Evolutionary conservation across 2,888 invertebrate species (phyloP), one percentile per base, ranked within the genome.

Genomic region (Podabrus alpinus): DNA sequence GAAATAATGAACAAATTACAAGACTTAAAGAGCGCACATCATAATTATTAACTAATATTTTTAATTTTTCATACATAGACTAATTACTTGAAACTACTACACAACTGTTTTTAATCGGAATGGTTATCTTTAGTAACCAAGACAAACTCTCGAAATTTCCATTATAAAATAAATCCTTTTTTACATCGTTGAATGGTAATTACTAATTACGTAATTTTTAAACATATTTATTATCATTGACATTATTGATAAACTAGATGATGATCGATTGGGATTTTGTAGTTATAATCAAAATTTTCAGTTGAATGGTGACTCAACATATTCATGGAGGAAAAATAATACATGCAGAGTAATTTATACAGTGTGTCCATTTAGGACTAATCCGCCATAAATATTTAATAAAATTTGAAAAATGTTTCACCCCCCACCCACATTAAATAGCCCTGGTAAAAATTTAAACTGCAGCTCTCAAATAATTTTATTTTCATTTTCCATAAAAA

Each of bases 1-100:
- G 75, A 21, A 71, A 71, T 59, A 60, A 69, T 66, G 21, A 45
- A 75, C 64, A 16, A 68, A 69, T 69, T 60, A 72, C 9, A 61
- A 25, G 24, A 75, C 29, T 69, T 59, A 69, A 69, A 75, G 15
- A 60, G 45, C 69, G 69, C 72, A 72, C 75, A 72, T 68, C 9
- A n/a, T 45, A 45, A 45, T 45, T 45, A 45, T 45, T 45, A 45
- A 45, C n/a, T 45, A n/a, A 45, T 45, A 45, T 45, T 45, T n/a
- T 45, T 45, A 45, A 45, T 45, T 45, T 45, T 45, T 45, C 45
- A n/a, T 45, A 45, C 45, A 45, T 45, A n/a, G 9, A n/a, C 45
- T 45, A 45, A 45, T 45, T 45, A 45, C 45, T 45, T n/a, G 7
- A n/a, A 45, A n/a, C 45, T 1, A 45, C 45, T 45, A 45, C 0